Evolutionary conservation across 2,113 vertebrate species (phyloP).

Genomic region (Mobula hypostoma): DNA sequence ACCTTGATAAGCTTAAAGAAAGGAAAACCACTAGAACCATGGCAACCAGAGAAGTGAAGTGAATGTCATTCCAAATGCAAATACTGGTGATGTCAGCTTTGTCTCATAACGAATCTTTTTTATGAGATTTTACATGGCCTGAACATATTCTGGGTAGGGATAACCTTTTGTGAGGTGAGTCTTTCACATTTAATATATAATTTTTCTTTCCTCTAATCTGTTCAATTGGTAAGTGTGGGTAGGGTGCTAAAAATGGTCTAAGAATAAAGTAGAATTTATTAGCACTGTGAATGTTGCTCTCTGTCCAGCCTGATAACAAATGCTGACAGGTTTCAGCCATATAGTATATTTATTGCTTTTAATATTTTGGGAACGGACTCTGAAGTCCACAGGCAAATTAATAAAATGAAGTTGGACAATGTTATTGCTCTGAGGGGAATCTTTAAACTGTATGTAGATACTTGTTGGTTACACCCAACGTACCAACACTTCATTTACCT

Average conservation of each 20-base stretch:
- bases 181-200: background rate
- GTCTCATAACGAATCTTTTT: background rate
- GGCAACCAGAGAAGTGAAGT: background rate
- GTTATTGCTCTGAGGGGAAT: background rate
- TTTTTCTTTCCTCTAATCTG: background rate
- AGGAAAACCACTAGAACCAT: background rate
- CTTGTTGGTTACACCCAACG: background rate
- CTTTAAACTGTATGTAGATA: background rate
- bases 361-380: background rate
- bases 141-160: background rate
- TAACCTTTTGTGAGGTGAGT: background rate
- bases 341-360: background rate
- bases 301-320: background rate
- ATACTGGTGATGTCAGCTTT: background rate
- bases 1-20: background rate
- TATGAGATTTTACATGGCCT: background rate
- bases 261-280: background rate
- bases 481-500: background rate
- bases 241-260: background rate
- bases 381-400: background rate
- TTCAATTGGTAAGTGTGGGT: background rate
- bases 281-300: background rate
- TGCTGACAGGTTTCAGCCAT: background rate
- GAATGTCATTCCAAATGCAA: background rate
- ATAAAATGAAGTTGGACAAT: background rate